Percentiles rank a stretch among this genome's conserved stretches.
phyloP scores from a whole-genome alignment of 2,888 invertebrate species.

The Drosophila pegasa region DNA sequence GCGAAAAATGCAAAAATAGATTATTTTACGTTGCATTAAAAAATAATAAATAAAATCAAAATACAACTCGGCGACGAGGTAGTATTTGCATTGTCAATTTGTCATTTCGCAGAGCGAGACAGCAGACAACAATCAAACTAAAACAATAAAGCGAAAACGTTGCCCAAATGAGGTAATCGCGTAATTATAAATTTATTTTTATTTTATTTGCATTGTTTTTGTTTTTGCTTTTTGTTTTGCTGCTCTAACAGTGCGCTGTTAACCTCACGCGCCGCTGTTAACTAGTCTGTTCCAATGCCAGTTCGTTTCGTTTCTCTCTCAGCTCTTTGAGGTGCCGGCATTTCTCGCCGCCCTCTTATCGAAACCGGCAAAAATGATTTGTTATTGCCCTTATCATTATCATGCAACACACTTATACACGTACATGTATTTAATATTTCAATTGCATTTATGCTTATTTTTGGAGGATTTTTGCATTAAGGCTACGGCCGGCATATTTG shows the following conservation, averaged over 20 bases:
- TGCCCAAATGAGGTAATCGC: constrained; percentile 83
- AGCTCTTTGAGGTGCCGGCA: constrained; percentile 51
- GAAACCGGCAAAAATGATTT: constrained; percentile 68
- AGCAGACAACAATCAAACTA: constrained; percentile 38
- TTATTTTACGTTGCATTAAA: background rate
- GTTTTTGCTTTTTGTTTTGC: constrained; percentile 12
- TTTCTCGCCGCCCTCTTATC: constrained; percentile 64
- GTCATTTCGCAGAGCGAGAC: constrained; percentile 39
- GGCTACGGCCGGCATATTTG: constrained; percentile 38
- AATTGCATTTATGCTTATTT: constrained; percentile 18
- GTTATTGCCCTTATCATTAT: constrained; percentile 34
- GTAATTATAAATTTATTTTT: constrained; percentile 80
- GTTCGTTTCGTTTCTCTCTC: constrained; percentile 24
- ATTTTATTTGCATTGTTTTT: constrained; percentile 21
- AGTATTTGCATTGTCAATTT: constrained; percentile 64
- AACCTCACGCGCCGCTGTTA: constrained; percentile 19
- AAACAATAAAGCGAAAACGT: constrained; percentile 77
- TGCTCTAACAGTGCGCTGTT: constrained; percentile 55
- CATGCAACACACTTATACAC: constrained; percentile 1
- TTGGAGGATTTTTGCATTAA: constrained; percentile 17
- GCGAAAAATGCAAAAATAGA: constrained; percentile 11
- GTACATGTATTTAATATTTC: background rate
- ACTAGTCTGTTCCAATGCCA: constrained; percentile 32
- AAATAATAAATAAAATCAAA: constrained; percentile 10
- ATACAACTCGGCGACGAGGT: constrained; percentile 14